Percentiles rank a stretch among this genome's conserved stretches.
Evolutionary conservation across 2,888 invertebrate species (phyloP).

Genomic region (Parnassius smintheus): DNA sequence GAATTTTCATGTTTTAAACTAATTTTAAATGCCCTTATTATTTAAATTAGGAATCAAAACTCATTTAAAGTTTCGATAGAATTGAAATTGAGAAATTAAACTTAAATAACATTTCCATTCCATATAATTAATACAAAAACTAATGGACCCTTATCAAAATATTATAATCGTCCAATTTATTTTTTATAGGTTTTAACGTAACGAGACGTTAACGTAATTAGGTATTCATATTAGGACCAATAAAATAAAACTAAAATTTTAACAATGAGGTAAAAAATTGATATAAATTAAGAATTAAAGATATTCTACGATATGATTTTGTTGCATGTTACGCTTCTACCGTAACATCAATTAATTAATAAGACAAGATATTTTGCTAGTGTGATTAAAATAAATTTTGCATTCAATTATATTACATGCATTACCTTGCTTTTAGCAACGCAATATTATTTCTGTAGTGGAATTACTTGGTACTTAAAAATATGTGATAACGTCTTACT

Average conservation of each 20-base stretch:
- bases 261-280: no score
- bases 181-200: no score
- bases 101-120: slow-evolving; percentile 4
- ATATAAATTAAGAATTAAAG: no score
- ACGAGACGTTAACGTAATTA: no score
- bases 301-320: no score
- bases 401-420: neutral
- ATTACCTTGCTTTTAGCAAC: neutral
- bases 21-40: neutral
- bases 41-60: neutral
- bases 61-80: neutral
- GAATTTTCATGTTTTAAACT: neutral
- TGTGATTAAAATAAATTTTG: neutral
- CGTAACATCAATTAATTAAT: no score
- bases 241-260: no score
- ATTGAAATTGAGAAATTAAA: slow-evolving; percentile 4
- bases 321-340: no score
- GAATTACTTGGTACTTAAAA: neutral
- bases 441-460: neutral
- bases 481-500: slow-evolving; percentile 4
- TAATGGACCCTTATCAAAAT: slow-evolving; percentile 5
- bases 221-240: no score
- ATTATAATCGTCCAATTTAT: neutral
- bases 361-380: no score
- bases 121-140: neutral